Conservation (phyloP, 2,113 vertebrate species). For the Microtus ochrogaster region DNA sequence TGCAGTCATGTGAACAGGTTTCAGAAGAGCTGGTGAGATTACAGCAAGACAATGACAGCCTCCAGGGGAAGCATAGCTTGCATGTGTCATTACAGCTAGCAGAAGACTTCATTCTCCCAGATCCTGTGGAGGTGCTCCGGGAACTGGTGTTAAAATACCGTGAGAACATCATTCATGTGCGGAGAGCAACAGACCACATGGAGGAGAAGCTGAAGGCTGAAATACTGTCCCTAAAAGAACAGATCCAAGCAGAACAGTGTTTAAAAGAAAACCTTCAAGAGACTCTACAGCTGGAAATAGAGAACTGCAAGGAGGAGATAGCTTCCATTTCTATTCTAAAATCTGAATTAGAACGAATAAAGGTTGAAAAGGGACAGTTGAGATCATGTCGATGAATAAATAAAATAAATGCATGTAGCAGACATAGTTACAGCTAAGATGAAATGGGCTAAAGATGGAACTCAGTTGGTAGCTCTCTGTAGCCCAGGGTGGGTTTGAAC, state of each 20-base stretch:
- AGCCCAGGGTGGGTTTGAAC: neutral
- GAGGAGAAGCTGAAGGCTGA: constrained; percentile 98
- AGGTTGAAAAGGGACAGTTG: no score
- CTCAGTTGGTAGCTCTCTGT: neutral
- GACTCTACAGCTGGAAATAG: constrained; percentile 98
- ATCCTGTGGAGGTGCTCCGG: constrained; percentile 90
- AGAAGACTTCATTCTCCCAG: no score
- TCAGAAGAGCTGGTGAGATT: no score
- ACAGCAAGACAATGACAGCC: no score
- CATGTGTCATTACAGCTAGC: no score
- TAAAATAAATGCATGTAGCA: constrained; percentile 58
- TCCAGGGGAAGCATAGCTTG: no score
- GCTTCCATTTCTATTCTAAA: constrained; percentile 60
- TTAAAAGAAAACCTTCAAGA: constrained; percentile 93
- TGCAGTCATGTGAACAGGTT: no score
- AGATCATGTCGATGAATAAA: neutral
- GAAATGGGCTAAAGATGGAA: neutral
- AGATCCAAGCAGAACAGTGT: constrained; percentile 96
- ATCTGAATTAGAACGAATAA: no score
- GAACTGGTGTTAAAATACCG: constrained; percentile 90
- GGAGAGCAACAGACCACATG: constrained; percentile 94
- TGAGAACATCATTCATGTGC: constrained; percentile 89
- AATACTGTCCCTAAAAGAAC: constrained; percentile 97
- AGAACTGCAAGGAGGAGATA: constrained; percentile 98
- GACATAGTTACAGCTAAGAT: constrained; percentile 88